Evolutionary conservation across 1,140 invertebrate species (phyloP), one percentile per base, ranked within the genome.

Genomic region (Nasonia longicornis): DNA sequence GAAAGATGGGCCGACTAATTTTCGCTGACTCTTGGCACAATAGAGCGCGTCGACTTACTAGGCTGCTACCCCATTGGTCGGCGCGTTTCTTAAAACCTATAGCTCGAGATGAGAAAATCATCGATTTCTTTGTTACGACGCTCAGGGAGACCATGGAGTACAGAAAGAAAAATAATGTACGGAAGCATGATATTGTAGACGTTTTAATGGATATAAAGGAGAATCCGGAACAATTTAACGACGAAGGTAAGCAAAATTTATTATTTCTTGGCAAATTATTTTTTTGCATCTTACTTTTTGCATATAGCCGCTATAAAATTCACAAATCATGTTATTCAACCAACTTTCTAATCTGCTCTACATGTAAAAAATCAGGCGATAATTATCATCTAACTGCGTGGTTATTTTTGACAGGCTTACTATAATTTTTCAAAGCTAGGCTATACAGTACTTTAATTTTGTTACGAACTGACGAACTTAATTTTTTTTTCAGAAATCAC

Each of bases 151-250:
- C 89, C 6, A 83, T 92, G 2, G 87, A 89, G 2, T 87, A 88
- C 58, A 84, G 92, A 22, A 89, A 92, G 72, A 83, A 86, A 63
- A 91, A 91, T 82, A 88, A 90, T 31, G 83, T 91, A 20, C 84
- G 83, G 16, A 85, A 91, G n/a, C 89, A 90, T 16, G 92, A 92
- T 82, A 92, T 93, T 73, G 87, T 93, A 86, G 89, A 93, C 74
- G 83, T 92, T 42, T 77, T 92, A 48, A 91, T 93, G 12, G 88
- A 92, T 77, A 79, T 92, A 83, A 91, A 90, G 82, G 90, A 92
- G 70, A 86, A 90, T 63, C 38, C 79, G 16, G 75, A 82, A 12
- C 78, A 81, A 35, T 1, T 77, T 0, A 8, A 20, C 8, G 14
- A 79, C 31, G 16, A 72, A 11, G 67, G 67, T 77, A 81, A 63